Evolutionary conservation across 64 coral and sea anemone species (phyloP).

Genomic region (Dendronephthya gigantea): DNA sequence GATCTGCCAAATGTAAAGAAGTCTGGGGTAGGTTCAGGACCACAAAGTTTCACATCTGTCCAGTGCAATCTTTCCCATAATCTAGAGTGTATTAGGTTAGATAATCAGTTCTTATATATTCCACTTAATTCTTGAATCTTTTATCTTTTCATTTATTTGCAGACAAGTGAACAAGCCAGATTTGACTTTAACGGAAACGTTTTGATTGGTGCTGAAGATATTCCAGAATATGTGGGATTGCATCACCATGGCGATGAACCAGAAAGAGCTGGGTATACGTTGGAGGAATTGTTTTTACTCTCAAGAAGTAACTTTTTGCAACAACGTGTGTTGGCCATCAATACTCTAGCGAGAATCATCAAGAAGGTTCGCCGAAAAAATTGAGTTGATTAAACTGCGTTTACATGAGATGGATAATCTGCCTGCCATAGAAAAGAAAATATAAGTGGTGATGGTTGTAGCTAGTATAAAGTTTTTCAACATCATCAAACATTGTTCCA

Average conservation of each 20-base stretch:
- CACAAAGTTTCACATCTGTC: no score
- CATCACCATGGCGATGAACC: slow-evolving; percentile 95
- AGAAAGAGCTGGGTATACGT: slow-evolving; percentile 64
- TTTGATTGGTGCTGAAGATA: slow-evolving; percentile 37
- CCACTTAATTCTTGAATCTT: no score
- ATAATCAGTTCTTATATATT: background rate
- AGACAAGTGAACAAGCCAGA: slow-evolving; percentile 63
- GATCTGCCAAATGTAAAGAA: slow-evolving; percentile 48
- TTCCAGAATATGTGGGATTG: slow-evolving; percentile 69
- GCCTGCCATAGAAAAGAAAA: background rate
- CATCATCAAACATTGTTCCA: no score
- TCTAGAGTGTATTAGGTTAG: no score
- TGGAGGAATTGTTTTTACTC: slow-evolving; percentile 74
- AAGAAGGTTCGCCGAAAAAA: slow-evolving; percentile 31
- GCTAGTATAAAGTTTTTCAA: background rate
- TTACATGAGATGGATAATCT: background rate
- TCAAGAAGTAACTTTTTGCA: slow-evolving; percentile 91
- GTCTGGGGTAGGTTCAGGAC: background rate
- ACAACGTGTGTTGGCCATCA: slow-evolving; percentile 81
- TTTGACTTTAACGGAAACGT: slow-evolving; percentile 79
- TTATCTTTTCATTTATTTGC: no score
- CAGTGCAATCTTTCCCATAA: no score
- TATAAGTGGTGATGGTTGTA: background rate
- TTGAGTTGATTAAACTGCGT: background rate
- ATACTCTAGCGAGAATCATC: slow-evolving; percentile 72